phyloP scores from a whole-genome alignment of 2,888 invertebrate species.

The Slavum lentiscoides region DNA sequence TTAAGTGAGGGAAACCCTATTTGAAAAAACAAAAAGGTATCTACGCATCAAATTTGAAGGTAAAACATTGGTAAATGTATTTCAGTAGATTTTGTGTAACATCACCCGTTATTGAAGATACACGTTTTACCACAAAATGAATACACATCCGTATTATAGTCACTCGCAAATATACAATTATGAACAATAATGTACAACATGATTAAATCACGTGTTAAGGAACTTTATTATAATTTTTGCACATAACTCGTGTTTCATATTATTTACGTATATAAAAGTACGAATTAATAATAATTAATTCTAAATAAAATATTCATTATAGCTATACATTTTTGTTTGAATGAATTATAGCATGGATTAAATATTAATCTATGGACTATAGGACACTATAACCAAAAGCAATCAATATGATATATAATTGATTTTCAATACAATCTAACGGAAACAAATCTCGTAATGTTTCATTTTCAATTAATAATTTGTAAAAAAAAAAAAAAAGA shows the following conservation, averaged over 20 bases:
- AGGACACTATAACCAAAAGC: background rate
- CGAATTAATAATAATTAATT: background rate
- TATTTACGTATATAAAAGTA: background rate
- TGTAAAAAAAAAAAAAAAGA: too few relatives aligned
- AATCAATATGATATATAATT: background rate
- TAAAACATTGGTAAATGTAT: background rate
- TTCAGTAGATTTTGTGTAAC: background rate
- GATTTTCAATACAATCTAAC: too few relatives aligned
- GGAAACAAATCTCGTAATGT: too few relatives aligned
- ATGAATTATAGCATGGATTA: background rate
- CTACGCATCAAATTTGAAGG: too few relatives aligned
- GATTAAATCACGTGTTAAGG: background rate
- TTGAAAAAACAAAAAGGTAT: background rate
- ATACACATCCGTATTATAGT: too few relatives aligned
- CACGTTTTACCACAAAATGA: too few relatives aligned
- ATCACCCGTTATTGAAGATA: too few relatives aligned
- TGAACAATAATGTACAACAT: too few relatives aligned
- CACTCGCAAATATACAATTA: too few relatives aligned
- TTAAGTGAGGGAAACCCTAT: background rate
- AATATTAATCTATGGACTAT: background rate
- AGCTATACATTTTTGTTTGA: background rate
- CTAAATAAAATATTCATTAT: background rate
- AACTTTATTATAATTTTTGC: background rate
- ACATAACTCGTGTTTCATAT: background rate
- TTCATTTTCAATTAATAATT: too few relatives aligned